Percentiles rank a stretch among this genome's conserved stretches.
Evolutionary conservation across 2,797 vertebrate species (phyloP).

Genomic region (Spinibarbus caldwelli): DNA sequence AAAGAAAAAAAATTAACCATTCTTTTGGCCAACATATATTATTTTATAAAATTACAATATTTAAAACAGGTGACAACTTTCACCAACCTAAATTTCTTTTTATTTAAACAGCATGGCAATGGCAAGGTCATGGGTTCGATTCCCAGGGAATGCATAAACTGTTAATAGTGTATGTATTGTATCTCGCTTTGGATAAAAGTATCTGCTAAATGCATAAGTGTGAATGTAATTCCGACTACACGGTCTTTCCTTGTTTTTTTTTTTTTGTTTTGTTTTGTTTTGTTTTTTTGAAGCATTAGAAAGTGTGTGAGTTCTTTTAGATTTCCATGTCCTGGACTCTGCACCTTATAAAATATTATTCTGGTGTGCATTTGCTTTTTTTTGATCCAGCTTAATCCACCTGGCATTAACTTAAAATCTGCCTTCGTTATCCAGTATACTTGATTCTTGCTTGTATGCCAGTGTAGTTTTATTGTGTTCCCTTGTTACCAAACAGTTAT

Average conservation of each 20-base stretch:
- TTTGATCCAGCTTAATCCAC: neutral
- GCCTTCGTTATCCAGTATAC: slow-evolving; percentile 1
- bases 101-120: neutral
- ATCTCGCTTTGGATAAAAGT: too few relatives aligned
- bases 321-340: neutral
- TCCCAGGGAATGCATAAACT: too few relatives aligned
- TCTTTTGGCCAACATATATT: too few relatives aligned
- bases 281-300: neutral
- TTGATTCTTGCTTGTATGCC: neutral
- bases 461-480: slow-evolving; percentile 2
- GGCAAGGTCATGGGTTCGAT: too few relatives aligned
- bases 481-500: neutral
- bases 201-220: neutral
- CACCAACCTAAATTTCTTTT: neutral
- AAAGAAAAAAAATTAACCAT: neutral
- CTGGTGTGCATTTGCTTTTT: neutral
- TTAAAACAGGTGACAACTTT: too few relatives aligned
- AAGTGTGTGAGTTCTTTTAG: neutral
- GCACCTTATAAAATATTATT: neutral
- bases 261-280: neutral
- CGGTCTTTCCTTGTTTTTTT: neutral
- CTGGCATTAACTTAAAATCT: neutral
- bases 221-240: neutral
- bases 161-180: too few relatives aligned
- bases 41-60: too few relatives aligned